phyloP scores from a whole-genome alignment of 2,888 invertebrate genomes.

The Galeopsomyia nigrocyanea region DNA sequence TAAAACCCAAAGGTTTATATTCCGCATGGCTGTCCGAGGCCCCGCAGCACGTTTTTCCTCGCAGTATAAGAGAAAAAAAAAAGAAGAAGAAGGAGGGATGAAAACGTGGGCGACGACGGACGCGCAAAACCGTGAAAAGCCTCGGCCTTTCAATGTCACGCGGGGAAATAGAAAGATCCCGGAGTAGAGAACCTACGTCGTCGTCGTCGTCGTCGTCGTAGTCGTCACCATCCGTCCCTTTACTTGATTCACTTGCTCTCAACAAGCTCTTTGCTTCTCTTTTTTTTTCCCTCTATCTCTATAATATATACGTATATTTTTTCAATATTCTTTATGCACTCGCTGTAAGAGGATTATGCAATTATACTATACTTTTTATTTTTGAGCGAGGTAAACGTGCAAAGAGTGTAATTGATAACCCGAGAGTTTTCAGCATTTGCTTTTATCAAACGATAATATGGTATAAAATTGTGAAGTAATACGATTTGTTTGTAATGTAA shows the following conservation, averaged over 20 bases:
- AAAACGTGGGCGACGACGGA: slow-evolving; percentile 8
- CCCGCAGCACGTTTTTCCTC: slow-evolving; percentile 9
- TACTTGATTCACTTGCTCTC: too few species aligned
- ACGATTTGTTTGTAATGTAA: too few species aligned
- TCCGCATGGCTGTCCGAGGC: slow-evolving; percentile 2
- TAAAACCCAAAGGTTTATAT: slow-evolving; percentile 9
- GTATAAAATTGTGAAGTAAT: too few species aligned
- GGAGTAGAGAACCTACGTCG: slow-evolving; percentile 19
- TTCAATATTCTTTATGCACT: too few species aligned
- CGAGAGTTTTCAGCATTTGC: too few species aligned
- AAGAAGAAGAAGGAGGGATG: background rate
- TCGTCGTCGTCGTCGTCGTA: slow-evolving; percentile 8
- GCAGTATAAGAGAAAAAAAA: background rate
- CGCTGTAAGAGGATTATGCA: slow-evolving; percentile 12
- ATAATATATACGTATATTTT: background rate
- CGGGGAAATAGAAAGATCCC: slow-evolving; percentile 30
- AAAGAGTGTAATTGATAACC: too few species aligned
- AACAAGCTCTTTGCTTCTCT: background rate
- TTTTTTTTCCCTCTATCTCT: background rate
- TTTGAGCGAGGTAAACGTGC: too few species aligned
- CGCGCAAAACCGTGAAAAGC: slow-evolving; percentile 28
- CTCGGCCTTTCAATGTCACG: slow-evolving; percentile 32
- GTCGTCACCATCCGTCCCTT: too few species aligned
- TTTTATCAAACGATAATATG: too few species aligned
- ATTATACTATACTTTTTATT: slow-evolving; percentile 5